A percentile compares a stretch with the other conserved stretches of the same genome.
These are phyloP conservation scores for Macaca mulatta DNA, from an alignment of 2,113 vertebrate genomes.

Conservation along the genomic window DNA sequence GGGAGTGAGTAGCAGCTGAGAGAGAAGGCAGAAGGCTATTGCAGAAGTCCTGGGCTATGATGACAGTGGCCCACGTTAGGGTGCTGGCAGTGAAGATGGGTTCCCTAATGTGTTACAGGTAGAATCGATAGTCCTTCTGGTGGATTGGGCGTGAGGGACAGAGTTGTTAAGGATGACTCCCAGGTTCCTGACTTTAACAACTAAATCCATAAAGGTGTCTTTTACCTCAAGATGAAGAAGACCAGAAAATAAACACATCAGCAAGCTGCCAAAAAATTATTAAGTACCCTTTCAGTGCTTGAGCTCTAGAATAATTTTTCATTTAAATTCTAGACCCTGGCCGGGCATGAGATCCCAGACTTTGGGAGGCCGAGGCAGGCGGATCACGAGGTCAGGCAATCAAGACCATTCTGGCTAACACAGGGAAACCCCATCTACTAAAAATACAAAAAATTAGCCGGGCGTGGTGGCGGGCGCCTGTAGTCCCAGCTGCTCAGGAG, in stretches of 20 bases:
- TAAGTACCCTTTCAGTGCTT: background rate
- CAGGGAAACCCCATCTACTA: too few relatives aligned
- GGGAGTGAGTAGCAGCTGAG: background rate
- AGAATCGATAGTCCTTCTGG: background rate
- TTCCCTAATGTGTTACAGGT: background rate
- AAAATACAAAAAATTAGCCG: too few relatives aligned
- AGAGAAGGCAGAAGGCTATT: background rate
- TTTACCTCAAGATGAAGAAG: slow-evolving; percentile 17
- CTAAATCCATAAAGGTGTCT: background rate
- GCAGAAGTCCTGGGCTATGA: background rate
- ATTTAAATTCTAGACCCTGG: slow-evolving; percentile 2
- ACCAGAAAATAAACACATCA: background rate
- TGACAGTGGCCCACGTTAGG: background rate
- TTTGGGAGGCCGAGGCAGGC: too few relatives aligned
- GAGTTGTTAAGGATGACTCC: background rate
- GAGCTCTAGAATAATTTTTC: slow-evolving; percentile 21
- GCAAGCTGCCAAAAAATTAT: background rate
- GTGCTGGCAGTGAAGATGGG: background rate
- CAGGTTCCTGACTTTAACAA: slow-evolving; percentile 34
- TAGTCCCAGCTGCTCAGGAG: too few relatives aligned
- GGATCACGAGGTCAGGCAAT: too few relatives aligned
- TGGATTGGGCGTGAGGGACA: background rate
- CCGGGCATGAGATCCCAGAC: too few relatives aligned
- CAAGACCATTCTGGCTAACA: too few relatives aligned
- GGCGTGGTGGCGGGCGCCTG: too few relatives aligned